Base-by-base conservation (phyloP, 2,797 vertebrate genomes). In the Danionella dracula region DNA sequence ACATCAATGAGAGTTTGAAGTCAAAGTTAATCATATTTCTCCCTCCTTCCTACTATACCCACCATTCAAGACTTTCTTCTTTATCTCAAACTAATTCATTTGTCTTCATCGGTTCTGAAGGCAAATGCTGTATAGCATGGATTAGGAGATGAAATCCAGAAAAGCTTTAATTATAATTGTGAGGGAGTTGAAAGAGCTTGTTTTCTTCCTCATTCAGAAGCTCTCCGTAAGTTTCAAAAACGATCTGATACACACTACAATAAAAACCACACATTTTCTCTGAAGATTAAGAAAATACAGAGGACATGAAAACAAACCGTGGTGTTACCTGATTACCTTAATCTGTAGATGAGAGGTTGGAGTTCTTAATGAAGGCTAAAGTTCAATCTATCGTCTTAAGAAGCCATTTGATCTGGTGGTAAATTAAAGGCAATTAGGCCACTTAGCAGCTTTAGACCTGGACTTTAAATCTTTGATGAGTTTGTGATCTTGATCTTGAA, bases 281-380 rank as follows among this genome's bases (percentile, higher is more conserved):
- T 59, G 44, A 31, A 51, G 9, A 17, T 51, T 9, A 41, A 23
- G 17, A 34, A 56, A 73, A 40, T 35, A 46, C 23, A 4, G 5
- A 8, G 37, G 73, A 81, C 78, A 71, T 57, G 72, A 60, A 77
- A 68, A 73, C 62, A 56, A 66, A 65, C 6, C 19, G 32, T 32
- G 9, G 67, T 66, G 68, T 65, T 68, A 56, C 17, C 19, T 49
- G 8, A 50, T 50, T 65, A 9, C 17, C 27, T 55, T 65, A 29
- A 50, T 55, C 53, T 70, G 51, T 32, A 46, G 4, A 34, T 31
- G 34, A 42, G 10, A 29, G 48, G 1, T 12, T 9, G 44, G 27
- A 38, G 21, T 48, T 65, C 17, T 35, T 62, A 31, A 12, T 17
- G 57, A 12, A 61, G 51, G 23, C 44, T 20, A 20, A 27, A 27